A percentile compares a stretch with the other conserved stretches of the same genome.
Conservation (phyloP, 2,113 vertebrate species). For the Epinephelus cyanopodus region DNA sequence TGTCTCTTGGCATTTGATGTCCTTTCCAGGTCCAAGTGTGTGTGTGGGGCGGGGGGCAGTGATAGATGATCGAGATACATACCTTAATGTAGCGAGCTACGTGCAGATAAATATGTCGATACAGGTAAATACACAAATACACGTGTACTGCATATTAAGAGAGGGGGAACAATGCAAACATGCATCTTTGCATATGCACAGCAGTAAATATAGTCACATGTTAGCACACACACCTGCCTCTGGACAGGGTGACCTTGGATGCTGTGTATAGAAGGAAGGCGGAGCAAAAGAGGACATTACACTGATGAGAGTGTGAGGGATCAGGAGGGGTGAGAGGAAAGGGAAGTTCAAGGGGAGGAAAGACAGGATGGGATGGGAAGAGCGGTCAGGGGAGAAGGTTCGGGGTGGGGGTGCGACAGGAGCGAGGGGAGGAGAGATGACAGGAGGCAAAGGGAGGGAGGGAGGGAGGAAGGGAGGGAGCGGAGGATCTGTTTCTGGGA, state of each 20-base stretch:
- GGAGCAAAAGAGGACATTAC: constrained; percentile 68
- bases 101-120: constrained; percentile 2
- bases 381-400: not conserved
- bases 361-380: constrained; percentile 8
- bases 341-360: constrained; percentile 47
- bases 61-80: constrained; percentile 27
- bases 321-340: constrained; percentile 42
- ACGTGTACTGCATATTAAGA: not conserved
- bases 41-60: not conserved
- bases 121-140: not conserved
- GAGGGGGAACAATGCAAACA: not conserved
- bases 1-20: constrained; percentile 51
- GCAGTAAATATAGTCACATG: constrained; percentile 21
- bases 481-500: constrained; percentile 75
- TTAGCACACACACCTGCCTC: constrained; percentile 62
- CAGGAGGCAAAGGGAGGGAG: constrained; percentile 17
- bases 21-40: constrained; percentile 52
- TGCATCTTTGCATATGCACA: constrained; percentile 21
- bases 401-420: not conserved
- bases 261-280: constrained; percentile 45
- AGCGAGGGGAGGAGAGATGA: constrained; percentile 29
- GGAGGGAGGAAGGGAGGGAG: constrained; percentile 46
- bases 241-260: constrained; percentile 79
- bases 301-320: constrained; percentile 58
- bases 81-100: not conserved